Evolutionary conservation across 2,797 vertebrate species (phyloP), one percentile per base, ranked within the genome.

Genomic region (Hafferia zeledoni): DNA sequence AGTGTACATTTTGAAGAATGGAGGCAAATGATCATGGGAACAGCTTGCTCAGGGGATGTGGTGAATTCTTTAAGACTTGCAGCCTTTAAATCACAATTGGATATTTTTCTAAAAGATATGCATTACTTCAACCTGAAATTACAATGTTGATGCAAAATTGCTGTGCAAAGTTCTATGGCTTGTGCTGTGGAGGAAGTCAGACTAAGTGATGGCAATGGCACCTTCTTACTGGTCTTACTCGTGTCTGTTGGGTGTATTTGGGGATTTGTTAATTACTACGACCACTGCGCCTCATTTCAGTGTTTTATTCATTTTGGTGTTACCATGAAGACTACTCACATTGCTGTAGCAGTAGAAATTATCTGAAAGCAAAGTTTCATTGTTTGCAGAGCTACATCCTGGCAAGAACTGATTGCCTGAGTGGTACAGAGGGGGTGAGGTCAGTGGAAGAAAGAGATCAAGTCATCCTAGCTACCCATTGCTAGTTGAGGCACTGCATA

Each of bases 401-500:
- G 18, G 24, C 1, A 4, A 41, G 70, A 53, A 35, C 15, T 33
- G n/a, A 13, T 81, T 44, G 28, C 43, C 17, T 41, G 37, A 14
- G 46, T 46, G 44, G 14, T 35, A 39, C 19, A 12, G 72, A 68
- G 67, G 24, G 9, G 37, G 9, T 52, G 49, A 57, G 19, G 35
- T 33, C 5, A 6, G n/a, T 50, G 59, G 17, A 80, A 39, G 74
- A 74, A 63, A 67, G 33, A 46, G 49, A 17, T 41, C 2, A 2
- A 39, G 35, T 43, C 1, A 0, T 59, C 49, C 44, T 19, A 37
- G 30, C 50, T 78, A 27, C 37, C 30, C 2, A 0, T 31, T 61
- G 50, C 57, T 4, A 0, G 7, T 35, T 39, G 63, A 87, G 53
- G 31, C 30, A 8, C 25, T 5, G 1, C 0, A 0, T 61, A 50